A percentile compares a stretch with the other conserved stretches of the same genome.
Evolutionary conservation across 1,140 invertebrate genomes (phyloP).

Genomic region (Pogonus chalceus): DNA sequence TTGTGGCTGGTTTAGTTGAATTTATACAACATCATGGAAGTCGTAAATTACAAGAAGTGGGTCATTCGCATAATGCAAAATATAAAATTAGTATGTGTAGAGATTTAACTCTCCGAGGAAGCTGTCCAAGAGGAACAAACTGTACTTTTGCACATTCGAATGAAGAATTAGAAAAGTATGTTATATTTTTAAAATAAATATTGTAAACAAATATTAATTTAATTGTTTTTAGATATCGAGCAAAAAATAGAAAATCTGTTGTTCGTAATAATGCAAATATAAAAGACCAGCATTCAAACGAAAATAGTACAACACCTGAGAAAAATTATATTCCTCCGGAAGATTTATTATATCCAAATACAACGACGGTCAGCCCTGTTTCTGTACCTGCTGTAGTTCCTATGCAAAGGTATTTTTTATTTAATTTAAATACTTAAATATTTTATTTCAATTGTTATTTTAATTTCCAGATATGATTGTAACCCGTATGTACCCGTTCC

Average conservation of each 20-base stretch:
- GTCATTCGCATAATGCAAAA: constrained; percentile 56
- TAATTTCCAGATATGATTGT: not conserved
- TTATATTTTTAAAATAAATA: constrained; percentile 4
- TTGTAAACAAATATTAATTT: constrained; percentile 4
- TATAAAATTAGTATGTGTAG: constrained; percentile 90
- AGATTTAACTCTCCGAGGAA: constrained; percentile 64
- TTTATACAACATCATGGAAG: constrained; percentile 75
- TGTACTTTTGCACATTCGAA: constrained; percentile 90
- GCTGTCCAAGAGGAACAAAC: constrained; percentile 72
- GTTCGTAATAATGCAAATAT: constrained; percentile 24
- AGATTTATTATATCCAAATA: constrained; percentile 25
- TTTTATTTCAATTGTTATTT: not conserved
- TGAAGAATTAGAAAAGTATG: constrained; percentile 77
- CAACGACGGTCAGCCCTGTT: constrained; percentile 25
- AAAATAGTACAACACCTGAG: constrained; percentile 28
- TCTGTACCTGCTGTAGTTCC: constrained; percentile 26
- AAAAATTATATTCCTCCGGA: constrained; percentile 21
- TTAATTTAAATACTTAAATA: not conserved
- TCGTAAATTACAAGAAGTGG: constrained; percentile 46
- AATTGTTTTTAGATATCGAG: constrained; percentile 38
- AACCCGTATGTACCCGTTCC: constrained; percentile 7
- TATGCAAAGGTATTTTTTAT: constrained; percentile 21
- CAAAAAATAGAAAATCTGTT: constrained; percentile 45
- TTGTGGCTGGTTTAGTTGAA: constrained; percentile 74
- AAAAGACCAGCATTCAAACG: constrained; percentile 22